Evolutionary conservation across 2,888 invertebrate genomes (phyloP), one percentile per base, ranked within the genome.

Genomic region (Phasia obesa): DNA sequence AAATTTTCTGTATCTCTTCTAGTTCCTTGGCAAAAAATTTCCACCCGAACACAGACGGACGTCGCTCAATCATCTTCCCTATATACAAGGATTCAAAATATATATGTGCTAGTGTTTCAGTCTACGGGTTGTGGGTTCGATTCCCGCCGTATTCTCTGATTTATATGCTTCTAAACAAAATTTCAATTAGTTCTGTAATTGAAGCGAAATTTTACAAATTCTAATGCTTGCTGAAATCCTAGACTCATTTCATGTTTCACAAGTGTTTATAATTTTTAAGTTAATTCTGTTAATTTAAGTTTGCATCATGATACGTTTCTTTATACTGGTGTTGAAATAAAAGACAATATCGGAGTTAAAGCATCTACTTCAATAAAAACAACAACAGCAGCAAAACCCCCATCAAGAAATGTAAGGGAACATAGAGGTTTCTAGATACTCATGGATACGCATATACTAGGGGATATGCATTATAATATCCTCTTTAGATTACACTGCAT

Each of bases 311-410:
- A 69, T 53, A 62, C 23, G 70, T 62, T 70, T 55, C 77, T 55
- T 69, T 70, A 35, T 70, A 13, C 55, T 81, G 64, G 84, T 82
- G 84, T 79, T 84, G 84, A 83, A 79, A 83, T 60, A 55, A 47
- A 79, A 79, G 79, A 83, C 83, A 83, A 71, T 83, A 83, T 83
- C 79, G 65, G 55, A 76, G 65, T 73, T 76, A 51, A 67, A 49
- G 71, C 83, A 83, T 83, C 83, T 67, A 60, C 38, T 55, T 59
- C n/a, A 42, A 35, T 11, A 44, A 55, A 44, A 5, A 53, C n/a
- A n/a, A n/a, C n/a, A n/a, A n/a, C n/a, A n/a, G n/a, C n/a, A n/a
- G n/a, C n/a, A n/a, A n/a, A n/a, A n/a, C n/a, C 4, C 4, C 2
- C 38, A 25, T 9, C 19, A 15, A n/a, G 23, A 44, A 42, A 11